phyloP scores from a whole-genome alignment of 2,888 invertebrate genomes.

The Scaptomyza polygonia region DNA sequence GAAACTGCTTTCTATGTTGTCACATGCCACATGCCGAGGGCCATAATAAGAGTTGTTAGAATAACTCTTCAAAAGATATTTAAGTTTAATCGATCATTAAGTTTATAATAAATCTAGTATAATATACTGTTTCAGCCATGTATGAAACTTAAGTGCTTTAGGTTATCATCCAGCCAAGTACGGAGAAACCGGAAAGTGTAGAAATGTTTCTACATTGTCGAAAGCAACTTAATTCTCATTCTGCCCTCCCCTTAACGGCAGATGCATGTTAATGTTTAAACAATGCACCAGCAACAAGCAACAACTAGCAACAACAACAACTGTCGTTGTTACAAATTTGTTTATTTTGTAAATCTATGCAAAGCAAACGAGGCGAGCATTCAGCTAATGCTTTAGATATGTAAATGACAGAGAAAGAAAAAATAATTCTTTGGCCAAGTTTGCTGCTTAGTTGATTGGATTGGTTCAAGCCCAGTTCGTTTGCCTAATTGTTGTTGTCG shows the following conservation, averaged over 20 bases:
- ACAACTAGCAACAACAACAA: conserved; percentile 19
- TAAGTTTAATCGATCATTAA: too few species aligned
- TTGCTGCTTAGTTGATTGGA: conserved; percentile 61
- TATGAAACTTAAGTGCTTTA: not conserved
- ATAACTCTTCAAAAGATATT: not conserved
- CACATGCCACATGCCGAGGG: conserved; percentile 39
- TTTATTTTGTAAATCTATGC: conserved; percentile 69
- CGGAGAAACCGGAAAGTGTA: conserved; percentile 13
- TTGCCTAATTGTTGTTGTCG: conserved; percentile 69
- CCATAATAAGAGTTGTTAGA: too few species aligned
- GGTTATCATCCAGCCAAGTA: too few species aligned
- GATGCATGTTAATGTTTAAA: conserved; percentile 61
- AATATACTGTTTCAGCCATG: too few species aligned
- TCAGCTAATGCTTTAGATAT: conserved; percentile 75
- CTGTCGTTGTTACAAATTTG: conserved; percentile 43
- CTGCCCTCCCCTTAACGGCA: conserved; percentile 55
- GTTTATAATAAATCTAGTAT: not conserved
- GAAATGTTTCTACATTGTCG: not conserved
- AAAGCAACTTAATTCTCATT: conserved; percentile 8
- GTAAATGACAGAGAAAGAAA: conserved; percentile 68
- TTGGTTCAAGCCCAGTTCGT: conserved; percentile 16
- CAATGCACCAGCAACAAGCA: conserved; percentile 55
- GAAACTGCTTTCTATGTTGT: conserved; percentile 28
- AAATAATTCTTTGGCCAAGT: conserved; percentile 59
- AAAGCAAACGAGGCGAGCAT: conserved; percentile 64